Evolutionary conservation across 1,140 invertebrate genomes (phyloP), one percentile per base, ranked within the genome.

Genomic region (Lepidotrigona ventralis): DNA sequence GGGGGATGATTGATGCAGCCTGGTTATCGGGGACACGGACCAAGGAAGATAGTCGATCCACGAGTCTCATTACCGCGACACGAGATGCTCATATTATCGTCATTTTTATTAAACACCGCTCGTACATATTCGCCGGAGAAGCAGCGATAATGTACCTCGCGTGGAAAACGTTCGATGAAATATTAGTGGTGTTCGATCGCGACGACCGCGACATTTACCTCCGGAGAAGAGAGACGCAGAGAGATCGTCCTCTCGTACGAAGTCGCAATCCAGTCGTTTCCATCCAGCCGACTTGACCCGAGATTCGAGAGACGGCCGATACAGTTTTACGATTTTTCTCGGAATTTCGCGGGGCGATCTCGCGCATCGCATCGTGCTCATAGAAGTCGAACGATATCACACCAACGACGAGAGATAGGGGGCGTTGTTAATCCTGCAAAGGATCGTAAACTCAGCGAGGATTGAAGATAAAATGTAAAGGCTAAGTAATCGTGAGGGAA

Each of bases 51-150:
- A 93, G 91, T 74, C 90, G 81, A 89, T 90, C 88, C 90, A 82
- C 71, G 84, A 86, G 87, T 90, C 93, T 94, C 92, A 93, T 94
- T 93, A 93, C 91, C 89, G 86, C 86, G 90, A 94, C 93, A 93
- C 85, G 90, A 91, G 93, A 93, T 94, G 92, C 93, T 94, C 92
- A 92, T 93, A 93, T 93, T 93, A 93, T 93, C 92, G 91, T 92
- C 92, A 93, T 93, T 93, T 91, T 93, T 93, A 93, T 94, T 93
- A 93, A 92, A 92, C 90, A 92, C 90, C 89, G 83, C 86, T 89
- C 88, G 83, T 86, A 88, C 85, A 66, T 72, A 60, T 58, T 81
- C 83, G 79, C 64, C n/a, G 21, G 29, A 39, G 69, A 46, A 19
- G 68, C 39, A 56, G 21, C 71, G 83, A 84, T 84, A 80, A 81